A percentile compares a stretch with the other conserved stretches of the same genome.
phyloP scores from a whole-genome alignment of 2,888 invertebrate species.

The Cerastis rubricosa region DNA sequence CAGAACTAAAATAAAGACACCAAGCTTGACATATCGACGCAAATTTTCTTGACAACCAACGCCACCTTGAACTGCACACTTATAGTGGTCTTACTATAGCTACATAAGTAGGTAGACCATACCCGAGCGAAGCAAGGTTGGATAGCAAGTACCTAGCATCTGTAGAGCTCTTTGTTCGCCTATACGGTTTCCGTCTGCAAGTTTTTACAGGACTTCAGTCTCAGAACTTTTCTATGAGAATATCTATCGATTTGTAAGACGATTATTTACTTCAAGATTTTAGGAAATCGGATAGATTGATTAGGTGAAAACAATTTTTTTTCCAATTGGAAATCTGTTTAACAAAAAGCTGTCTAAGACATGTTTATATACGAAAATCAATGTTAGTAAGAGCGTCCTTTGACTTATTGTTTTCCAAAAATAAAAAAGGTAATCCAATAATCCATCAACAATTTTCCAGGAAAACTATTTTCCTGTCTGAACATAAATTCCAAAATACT shows the following conservation, averaged over 20 bases:
- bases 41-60: too few species aligned
- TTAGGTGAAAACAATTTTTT: neutral
- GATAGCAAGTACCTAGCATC: neutral
- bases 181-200: conserved; percentile 27
- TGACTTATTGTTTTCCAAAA: too few species aligned
- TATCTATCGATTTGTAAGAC: conserved; percentile 4
- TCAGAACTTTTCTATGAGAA: conserved; percentile 2
- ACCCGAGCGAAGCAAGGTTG: neutral
- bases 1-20: too few species aligned
- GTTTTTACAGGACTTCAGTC: conserved; percentile 10
- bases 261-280: neutral
- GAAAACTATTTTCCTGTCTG: too few species aligned
- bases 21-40: too few species aligned
- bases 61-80: too few species aligned
- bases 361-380: neutral
- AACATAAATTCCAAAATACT: too few species aligned
- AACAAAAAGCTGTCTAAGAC: neutral
- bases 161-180: conserved; percentile 17
- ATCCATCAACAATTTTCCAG: too few species aligned
- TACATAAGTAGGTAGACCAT: too few species aligned
- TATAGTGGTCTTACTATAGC: too few species aligned
- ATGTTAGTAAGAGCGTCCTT: too few species aligned
- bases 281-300: neutral
- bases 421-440: neutral
- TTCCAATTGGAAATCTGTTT: neutral